A percentile compares a stretch with the other conserved stretches of the same genome.
Conservation (phyloP, 2,113 vertebrate genomes). For the Poecile atricapillus region DNA sequence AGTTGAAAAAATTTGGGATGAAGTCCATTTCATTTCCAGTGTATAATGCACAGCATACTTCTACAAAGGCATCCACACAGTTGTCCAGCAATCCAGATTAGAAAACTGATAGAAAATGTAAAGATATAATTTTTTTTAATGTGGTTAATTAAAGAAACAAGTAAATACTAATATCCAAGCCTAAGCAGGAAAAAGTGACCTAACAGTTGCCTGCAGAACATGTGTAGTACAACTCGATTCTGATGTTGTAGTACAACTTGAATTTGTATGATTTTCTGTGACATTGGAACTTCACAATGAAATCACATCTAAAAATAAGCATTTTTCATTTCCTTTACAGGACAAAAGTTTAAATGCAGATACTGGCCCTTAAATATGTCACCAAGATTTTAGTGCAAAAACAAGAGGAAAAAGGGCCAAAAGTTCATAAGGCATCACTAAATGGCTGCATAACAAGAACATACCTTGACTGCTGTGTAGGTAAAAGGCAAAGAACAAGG, state of each 20-base stretch:
- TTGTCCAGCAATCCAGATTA: neutral
- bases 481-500: neutral
- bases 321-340: conserved; percentile 41
- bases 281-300: conserved; percentile 33
- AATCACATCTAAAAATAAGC: conserved; percentile 39
- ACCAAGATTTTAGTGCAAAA: conserved; percentile 19
- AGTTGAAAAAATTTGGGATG: neutral
- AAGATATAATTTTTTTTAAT: neutral
- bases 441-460: neutral
- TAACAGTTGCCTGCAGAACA: conserved; percentile 2
- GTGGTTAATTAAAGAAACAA: neutral
- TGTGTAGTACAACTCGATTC: neutral
- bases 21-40: neutral
- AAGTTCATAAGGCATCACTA: conserved; percentile 4
- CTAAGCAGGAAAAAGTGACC: neutral
- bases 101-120: neutral
- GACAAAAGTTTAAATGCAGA: conserved; percentile 8
- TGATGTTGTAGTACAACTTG: neutral
- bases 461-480: neutral
- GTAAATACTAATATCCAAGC: neutral
- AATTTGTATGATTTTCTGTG: conserved; percentile 32
- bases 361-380: neutral
- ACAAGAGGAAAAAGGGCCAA: neutral
- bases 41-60: neutral
- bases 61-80: neutral